Evolutionary conservation across 2,797 vertebrate genomes (phyloP).

Genomic region (Danio choprae): DNA sequence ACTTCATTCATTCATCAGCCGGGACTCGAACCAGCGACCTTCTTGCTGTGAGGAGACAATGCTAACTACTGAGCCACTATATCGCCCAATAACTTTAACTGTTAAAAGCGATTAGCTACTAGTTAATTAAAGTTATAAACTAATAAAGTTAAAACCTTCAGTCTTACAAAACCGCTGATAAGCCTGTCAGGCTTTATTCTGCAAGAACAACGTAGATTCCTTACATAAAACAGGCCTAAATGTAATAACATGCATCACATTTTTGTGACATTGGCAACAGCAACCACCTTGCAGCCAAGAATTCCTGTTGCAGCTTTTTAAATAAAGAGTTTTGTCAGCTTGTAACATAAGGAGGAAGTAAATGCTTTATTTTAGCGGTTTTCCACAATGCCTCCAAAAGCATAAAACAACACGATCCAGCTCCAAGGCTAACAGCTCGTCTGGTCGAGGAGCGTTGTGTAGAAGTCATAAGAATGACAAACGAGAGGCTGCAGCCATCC

Average conservation of each 20-base stretch:
- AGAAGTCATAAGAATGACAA: slow-evolving; percentile 57
- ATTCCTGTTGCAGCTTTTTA: slow-evolving; percentile 25
- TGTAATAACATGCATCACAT: not conserved
- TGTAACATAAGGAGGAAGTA: slow-evolving; percentile 51
- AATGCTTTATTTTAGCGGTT: slow-evolving; percentile 49
- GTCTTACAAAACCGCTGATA: no score
- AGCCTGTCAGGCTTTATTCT: no score
- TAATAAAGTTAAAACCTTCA: no score
- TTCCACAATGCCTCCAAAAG: slow-evolving; percentile 31
- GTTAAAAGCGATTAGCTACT: no score
- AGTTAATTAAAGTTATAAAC: no score
- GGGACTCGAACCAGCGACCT: no score
- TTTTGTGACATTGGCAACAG: slow-evolving; percentile 21
- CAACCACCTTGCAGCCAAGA: not conserved
- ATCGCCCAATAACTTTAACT: no score
- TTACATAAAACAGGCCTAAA: not conserved
- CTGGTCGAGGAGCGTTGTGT: slow-evolving; percentile 61
- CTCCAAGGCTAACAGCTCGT: slow-evolving; percentile 54
- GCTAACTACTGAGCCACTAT: no score
- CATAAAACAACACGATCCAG: slow-evolving; percentile 29
- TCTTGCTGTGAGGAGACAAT: no score
- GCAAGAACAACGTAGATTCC: no score
- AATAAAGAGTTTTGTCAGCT: slow-evolving; percentile 15
- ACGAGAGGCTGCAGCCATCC: slow-evolving; percentile 56
- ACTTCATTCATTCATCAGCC: no score